Evolutionary conservation across 2,888 invertebrate species (phyloP).

Genomic region (Cartodere bifasciata): DNA sequence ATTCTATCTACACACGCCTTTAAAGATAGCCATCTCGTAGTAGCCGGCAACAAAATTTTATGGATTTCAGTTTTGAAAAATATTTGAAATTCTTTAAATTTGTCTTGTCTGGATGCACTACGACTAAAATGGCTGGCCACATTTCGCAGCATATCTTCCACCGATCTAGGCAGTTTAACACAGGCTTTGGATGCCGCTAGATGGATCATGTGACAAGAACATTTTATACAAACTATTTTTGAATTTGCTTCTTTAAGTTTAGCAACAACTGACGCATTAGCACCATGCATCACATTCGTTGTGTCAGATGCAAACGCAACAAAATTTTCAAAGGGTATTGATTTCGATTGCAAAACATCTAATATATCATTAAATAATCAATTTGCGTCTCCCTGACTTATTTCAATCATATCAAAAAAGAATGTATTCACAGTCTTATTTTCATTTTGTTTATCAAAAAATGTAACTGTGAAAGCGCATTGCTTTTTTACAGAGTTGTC

Average conservation of each 20-base stretch:
- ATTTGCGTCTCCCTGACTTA: slow-evolving; percentile 12
- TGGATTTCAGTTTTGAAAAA: slow-evolving; percentile 21
- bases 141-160: slow-evolving; percentile 20
- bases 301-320: slow-evolving; percentile 23
- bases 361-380: slow-evolving; percentile 12
- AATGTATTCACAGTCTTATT: slow-evolving; percentile 7
- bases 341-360: slow-evolving; percentile 8
- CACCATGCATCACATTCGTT: slow-evolving; percentile 23
- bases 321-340: slow-evolving; percentile 17
- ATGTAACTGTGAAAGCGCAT: slow-evolving; percentile 15
- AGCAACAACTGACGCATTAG: slow-evolving; percentile 12
- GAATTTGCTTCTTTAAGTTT: slow-evolving; percentile 16
- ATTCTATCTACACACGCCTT: slow-evolving; percentile 25
- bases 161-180: slow-evolving; percentile 21
- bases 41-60: slow-evolving; percentile 14
- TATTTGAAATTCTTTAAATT: slow-evolving; percentile 21
- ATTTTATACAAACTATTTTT: slow-evolving; percentile 23
- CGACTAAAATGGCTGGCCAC: slow-evolving; percentile 17
- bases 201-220: slow-evolving; percentile 26
- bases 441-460: too few species aligned
- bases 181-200: slow-evolving; percentile 25
- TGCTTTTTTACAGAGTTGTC: slow-evolving; percentile 11
- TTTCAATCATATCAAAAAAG: slow-evolving; percentile 19
- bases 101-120: slow-evolving; percentile 13
- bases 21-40: slow-evolving; percentile 22